phyloP scores from a whole-genome alignment of 2,888 invertebrate species.

The Mimumesa dahlbomi region DNA sequence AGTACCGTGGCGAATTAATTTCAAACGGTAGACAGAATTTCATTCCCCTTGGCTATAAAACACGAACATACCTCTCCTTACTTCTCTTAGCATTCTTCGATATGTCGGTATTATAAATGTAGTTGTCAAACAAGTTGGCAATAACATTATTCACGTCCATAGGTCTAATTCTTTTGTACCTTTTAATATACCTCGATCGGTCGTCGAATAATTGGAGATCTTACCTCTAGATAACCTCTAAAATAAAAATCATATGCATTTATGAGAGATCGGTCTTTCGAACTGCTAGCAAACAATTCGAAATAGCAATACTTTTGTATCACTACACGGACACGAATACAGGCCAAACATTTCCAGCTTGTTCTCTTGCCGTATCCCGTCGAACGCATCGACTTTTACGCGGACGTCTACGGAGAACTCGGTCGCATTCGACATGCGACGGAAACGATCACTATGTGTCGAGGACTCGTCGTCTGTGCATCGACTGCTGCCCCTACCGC shows the following conservation, averaged over 20 bases:
- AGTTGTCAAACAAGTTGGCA: constrained; percentile 17
- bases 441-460: constrained; percentile 26
- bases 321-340: not conserved
- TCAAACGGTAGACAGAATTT: not conserved
- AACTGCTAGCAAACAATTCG: too few species aligned
- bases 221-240: too few species aligned
- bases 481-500: constrained; percentile 21
- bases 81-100: not conserved
- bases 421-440: constrained; percentile 49
- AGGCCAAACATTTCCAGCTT: not conserved
- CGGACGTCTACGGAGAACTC: constrained; percentile 44
- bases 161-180: too few species aligned
- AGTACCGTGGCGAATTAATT: constrained; percentile 2
- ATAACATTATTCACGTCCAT: not conserved
- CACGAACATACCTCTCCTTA: too few species aligned
- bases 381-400: constrained; percentile 36
- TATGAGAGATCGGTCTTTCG: too few species aligned
- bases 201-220: too few species aligned
- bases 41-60: not conserved
- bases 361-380: not conserved
- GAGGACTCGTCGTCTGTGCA: constrained; percentile 29
- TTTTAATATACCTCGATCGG: too few species aligned
- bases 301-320: too few species aligned
- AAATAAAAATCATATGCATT: too few species aligned
- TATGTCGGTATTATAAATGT: not conserved